Base-by-base conservation (phyloP, 2,888 invertebrate genomes). In the Patella depressa region DNA sequence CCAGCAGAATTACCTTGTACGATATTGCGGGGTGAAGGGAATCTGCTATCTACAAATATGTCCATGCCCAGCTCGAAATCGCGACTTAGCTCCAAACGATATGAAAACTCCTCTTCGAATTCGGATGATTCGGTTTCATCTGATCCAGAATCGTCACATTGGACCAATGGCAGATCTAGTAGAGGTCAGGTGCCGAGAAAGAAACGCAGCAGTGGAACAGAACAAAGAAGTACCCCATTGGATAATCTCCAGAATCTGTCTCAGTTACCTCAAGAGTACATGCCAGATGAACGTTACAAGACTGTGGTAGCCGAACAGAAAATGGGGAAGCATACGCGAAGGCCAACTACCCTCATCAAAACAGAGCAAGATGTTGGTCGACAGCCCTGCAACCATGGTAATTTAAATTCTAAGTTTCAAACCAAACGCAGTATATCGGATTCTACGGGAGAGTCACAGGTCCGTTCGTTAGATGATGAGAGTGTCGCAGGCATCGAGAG, bases 251-350 rank as follows among this genome's bases (percentile, higher is more conserved):
- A 72, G 75, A 84, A 77, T 78, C 79, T 81, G 75, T 78, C 78
- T 24, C 75, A 78, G 54, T 79, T 77, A 53, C 80, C 81, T 69
- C 80, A 80, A 15, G 54, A 75, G 0, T 84, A 78, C 77, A 82
- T 75, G 79, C 86, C 87, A 2, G 81, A 82, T 24, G 81, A 81
- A 29, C 81, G 81, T 15, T 87, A 85, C 72, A 81, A 80, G 59
- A 82, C 79, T 17, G 78, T 85, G 34, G 84, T 87, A 59, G 82
- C 83, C 9, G 78, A 86, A 54, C 86, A 86, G 79, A 82, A 83
- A n/a, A 79, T 83, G 3, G 83, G 82, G 54, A 82, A 83, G 65
- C n/a, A 19, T 65, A n/a, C 19, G 14, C 7, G 9, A 45, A 45
- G 45, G 9, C 45, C 45, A 1, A 45, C 45, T 45, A 45, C 45